phyloP scores from a whole-genome alignment of 1,140 invertebrate genomes.

The Chelonus insularis region DNA sequence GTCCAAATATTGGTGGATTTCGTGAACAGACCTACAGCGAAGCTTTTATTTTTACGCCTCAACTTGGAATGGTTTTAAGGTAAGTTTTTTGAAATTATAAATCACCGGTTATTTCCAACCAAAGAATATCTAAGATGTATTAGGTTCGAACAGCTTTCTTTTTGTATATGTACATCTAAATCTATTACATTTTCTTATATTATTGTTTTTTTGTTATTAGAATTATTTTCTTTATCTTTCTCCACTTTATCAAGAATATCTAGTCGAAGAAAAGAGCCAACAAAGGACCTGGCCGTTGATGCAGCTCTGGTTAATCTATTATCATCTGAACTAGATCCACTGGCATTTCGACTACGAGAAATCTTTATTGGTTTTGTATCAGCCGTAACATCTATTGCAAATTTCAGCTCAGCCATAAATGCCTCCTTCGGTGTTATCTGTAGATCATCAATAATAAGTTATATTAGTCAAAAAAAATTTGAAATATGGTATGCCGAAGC shows the following conservation, averaged over 20 bases:
- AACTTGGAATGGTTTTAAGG: neutral
- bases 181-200: conserved; percentile 35
- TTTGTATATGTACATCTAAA: neutral
- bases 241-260: conserved; percentile 50
- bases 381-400: conserved; percentile 67
- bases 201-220: conserved; percentile 38
- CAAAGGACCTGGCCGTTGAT: conserved; percentile 43
- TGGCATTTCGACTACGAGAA: conserved; percentile 32
- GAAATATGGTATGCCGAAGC: too few relatives aligned
- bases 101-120: neutral
- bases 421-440: conserved; percentile 67
- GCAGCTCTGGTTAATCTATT: conserved; percentile 37
- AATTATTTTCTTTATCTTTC: conserved; percentile 40
- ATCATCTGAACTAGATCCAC: neutral
- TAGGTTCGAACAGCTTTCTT: neutral
- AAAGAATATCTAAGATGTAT: neutral
- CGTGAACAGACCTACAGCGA: conserved; percentile 27
- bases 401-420: conserved; percentile 65
- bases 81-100: neutral
- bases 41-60: neutral
- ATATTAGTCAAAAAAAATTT: too few relatives aligned
- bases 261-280: conserved; percentile 48
- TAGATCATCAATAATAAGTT: conserved; percentile 22
- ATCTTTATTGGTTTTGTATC: conserved; percentile 65
- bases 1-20: conserved; percentile 31